Percentiles rank a stretch among this genome's conserved stretches.
phyloP scores from a whole-genome alignment of 2,888 invertebrate species.

The Spodoptera picta region DNA sequence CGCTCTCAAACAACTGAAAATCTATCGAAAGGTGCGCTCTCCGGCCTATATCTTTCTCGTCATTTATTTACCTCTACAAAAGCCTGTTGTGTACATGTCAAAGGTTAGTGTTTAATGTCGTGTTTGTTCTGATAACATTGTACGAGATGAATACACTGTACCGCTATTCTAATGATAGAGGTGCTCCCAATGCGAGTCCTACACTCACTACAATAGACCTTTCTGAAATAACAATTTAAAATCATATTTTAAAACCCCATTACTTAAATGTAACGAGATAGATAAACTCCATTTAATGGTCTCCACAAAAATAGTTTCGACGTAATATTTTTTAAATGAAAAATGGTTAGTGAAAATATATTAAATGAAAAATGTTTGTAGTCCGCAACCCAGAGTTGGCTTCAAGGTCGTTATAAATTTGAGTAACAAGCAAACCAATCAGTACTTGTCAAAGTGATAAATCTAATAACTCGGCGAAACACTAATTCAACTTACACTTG shows the following conservation, averaged over 20 bases:
- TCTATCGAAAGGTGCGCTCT: slow-evolving; percentile 62
- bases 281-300: slow-evolving; percentile 6
- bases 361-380: slow-evolving; percentile 42
- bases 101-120: slow-evolving; percentile 48
- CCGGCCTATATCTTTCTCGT: slow-evolving; percentile 51
- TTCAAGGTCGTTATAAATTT: slow-evolving; percentile 54
- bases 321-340: slow-evolving; percentile 27
- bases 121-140: slow-evolving; percentile 47
- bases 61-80: slow-evolving; percentile 61
- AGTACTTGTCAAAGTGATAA: slow-evolving; percentile 63
- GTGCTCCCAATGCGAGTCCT: neutral
- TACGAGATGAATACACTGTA: slow-evolving; percentile 25
- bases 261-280: slow-evolving; percentile 2
- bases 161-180: slow-evolving; percentile 13
- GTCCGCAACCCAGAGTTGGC: slow-evolving; percentile 40
- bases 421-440: slow-evolving; percentile 66
- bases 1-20: slow-evolving; percentile 61
- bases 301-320: slow-evolving; percentile 9
- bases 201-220: too few relatives aligned
- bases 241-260: neutral
- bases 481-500: slow-evolving; percentile 51
- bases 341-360: slow-evolving; percentile 29
- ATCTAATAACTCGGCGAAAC: slow-evolving; percentile 60
- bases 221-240: neutral
- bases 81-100: slow-evolving; percentile 41